phyloP scores from a whole-genome alignment of 2,888 invertebrate species.

The Gastrophysa polygoni region DNA sequence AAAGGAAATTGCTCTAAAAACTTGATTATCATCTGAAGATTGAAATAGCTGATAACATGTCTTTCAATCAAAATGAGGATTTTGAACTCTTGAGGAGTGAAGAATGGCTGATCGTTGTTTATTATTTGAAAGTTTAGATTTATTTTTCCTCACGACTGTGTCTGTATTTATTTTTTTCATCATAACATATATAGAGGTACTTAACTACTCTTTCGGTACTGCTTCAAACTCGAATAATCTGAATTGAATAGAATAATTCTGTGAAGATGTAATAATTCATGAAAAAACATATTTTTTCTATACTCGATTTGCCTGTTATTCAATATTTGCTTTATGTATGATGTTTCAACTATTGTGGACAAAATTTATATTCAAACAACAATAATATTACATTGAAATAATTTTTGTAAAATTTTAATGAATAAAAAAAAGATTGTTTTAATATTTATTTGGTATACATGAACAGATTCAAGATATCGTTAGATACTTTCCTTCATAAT shows the following conservation, averaged over 20 bases:
- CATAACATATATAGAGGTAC: background rate
- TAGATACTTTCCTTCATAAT: too few species aligned
- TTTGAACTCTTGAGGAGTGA: too few species aligned
- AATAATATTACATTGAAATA: background rate
- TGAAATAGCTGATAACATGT: too few species aligned
- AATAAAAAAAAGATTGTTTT: background rate
- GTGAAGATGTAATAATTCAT: background rate
- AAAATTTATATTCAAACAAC: background rate
- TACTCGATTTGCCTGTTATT: background rate
- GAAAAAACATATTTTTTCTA: background rate
- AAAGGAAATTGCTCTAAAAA: too few species aligned
- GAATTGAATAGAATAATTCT: background rate
- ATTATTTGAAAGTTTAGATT: too few species aligned
- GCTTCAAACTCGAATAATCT: background rate
- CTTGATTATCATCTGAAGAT: too few species aligned
- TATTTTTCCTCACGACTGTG: too few species aligned
- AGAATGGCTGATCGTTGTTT: too few species aligned
- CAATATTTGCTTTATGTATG: background rate
- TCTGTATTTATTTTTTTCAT: conserved; percentile 10
- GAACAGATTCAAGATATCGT: too few species aligned
- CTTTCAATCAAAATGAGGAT: too few species aligned
- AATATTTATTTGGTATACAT: background rate
- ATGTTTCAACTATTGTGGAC: background rate
- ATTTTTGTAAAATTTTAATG: background rate
- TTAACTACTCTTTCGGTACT: background rate